Conservation (phyloP, 2,113 vertebrate genomes). For the Catharus bicknelli region DNA sequence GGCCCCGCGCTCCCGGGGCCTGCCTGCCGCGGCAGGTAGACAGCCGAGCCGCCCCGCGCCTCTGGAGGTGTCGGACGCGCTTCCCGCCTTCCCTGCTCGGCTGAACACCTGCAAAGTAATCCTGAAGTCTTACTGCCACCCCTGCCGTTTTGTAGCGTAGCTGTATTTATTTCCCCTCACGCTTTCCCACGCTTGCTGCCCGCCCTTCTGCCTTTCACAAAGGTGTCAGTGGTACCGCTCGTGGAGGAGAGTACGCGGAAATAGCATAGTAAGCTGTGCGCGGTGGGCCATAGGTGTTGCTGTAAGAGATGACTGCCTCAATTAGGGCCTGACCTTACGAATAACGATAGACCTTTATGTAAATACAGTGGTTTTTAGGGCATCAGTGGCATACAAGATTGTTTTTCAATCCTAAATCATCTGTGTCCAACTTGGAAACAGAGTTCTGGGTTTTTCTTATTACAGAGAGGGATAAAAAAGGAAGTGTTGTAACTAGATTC, state of each 20-base stretch:
- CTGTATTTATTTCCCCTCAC: background rate
- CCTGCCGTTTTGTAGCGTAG: background rate
- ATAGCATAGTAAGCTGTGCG: accelerated
- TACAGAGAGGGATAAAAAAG: background rate
- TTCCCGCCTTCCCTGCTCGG: background rate
- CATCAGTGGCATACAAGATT: background rate
- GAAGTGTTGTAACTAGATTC: background rate
- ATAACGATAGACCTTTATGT: background rate
- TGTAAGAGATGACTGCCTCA: accelerated
- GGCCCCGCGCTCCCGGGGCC: background rate
- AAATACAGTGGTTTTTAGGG: background rate
- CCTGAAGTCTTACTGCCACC: background rate
- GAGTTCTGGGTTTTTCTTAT: background rate
- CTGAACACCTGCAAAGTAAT: background rate
- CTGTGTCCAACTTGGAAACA: background rate
- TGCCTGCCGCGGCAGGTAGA: background rate
- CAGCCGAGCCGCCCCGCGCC: background rate
- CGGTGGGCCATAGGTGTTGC: accelerated
- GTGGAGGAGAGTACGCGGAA: background rate
- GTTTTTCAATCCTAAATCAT: accelerated
- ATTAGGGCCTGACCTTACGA: background rate
- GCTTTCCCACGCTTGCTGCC: background rate
- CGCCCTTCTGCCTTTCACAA: too few relatives aligned
- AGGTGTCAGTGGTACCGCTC: background rate
- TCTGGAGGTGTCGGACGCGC: background rate